Conservation (phyloP, 2,797 vertebrate species). For the Sebastes iracundus region DNA sequence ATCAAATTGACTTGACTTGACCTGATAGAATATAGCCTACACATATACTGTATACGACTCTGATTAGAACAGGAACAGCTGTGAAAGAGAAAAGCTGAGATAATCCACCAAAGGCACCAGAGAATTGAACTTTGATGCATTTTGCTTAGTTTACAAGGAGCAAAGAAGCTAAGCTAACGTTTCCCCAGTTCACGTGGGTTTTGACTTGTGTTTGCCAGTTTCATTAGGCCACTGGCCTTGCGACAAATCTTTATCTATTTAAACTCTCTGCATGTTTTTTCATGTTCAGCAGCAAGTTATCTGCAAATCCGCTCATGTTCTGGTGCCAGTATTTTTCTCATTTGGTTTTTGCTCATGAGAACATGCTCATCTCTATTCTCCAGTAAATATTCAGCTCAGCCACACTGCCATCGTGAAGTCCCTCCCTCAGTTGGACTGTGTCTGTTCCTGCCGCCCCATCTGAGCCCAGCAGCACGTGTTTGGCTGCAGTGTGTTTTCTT, state of each 20-base stretch:
- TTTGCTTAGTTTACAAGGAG: not conserved
- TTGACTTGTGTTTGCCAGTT: not conserved
- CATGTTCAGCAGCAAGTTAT: not conserved
- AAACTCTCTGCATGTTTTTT: not conserved
- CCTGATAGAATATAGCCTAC: not conserved
- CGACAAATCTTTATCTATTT: too few species aligned
- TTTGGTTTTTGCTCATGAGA: not conserved
- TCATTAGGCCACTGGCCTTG: not conserved
- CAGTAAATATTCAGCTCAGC: not conserved
- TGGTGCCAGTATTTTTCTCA: not conserved
- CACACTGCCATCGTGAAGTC: not conserved
- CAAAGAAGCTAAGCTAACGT: not conserved
- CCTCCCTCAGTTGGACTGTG: not conserved
- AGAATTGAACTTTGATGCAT: not conserved
- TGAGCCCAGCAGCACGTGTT: conserved; percentile 58
- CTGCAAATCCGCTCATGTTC: not conserved
- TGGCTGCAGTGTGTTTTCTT: conserved; percentile 20
- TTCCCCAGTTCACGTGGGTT: not conserved
- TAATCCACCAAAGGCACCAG: not conserved
- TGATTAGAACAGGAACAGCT: not conserved
- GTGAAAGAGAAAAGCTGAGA: not conserved
- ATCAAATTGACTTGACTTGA: too few species aligned
- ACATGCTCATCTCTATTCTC: not conserved
- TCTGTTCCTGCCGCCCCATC: conserved; percentile 13
- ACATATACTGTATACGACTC: not conserved